Conservation (phyloP, 2,113 vertebrate genomes). For the Odocoileus virginianus region DNA sequence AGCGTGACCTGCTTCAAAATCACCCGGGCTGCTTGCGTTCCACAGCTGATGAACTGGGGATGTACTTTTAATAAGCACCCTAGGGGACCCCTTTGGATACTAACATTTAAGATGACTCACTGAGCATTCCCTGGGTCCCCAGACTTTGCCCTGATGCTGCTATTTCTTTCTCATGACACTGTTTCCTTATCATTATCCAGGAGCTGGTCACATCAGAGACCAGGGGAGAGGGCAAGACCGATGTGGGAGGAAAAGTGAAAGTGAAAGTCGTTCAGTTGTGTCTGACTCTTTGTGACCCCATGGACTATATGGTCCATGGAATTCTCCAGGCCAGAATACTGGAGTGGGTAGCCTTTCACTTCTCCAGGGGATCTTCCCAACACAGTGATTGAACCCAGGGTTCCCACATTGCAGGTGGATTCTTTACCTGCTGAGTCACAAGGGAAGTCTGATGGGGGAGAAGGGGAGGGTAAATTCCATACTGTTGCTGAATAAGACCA, state of each 20-base stretch:
- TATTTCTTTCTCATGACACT: background rate
- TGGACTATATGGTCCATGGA: background rate
- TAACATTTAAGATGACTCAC: background rate
- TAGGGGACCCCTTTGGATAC: background rate
- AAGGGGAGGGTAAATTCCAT: background rate
- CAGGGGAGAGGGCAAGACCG: background rate
- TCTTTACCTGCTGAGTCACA: background rate
- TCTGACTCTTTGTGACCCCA: background rate
- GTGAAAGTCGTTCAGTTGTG: background rate
- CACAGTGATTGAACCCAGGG: background rate
- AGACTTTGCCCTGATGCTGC: background rate
- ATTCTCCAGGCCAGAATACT: background rate
- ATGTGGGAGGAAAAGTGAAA: background rate
- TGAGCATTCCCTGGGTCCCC: background rate
- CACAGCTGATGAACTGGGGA: background rate
- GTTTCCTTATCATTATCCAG: background rate
- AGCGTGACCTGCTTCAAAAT: background rate
- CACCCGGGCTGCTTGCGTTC: background rate
- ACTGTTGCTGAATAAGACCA: background rate
- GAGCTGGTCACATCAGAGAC: background rate
- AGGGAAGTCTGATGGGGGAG: background rate
- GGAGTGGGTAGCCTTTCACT: background rate
- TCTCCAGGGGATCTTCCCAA: background rate
- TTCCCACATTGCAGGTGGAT: background rate
- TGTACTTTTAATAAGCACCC: background rate